These are phyloP conservation scores for Rhinolophus sinicus DNA, from an alignment of 2,113 vertebrate species.

Conservation along the genomic window DNA sequence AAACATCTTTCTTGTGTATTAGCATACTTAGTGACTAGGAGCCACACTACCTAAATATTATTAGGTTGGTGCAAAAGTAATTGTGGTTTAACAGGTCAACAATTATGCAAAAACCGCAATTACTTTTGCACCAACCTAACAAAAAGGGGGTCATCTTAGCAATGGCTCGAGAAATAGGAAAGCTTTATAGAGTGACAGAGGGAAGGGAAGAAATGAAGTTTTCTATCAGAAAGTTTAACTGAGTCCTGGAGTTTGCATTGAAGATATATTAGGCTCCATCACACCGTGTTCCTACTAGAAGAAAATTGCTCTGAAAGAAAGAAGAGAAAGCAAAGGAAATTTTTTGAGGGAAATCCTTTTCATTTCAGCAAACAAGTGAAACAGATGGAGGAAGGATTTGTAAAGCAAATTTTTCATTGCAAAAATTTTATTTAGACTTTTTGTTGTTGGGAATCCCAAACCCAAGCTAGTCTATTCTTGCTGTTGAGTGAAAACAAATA, in stretches of 20 bases:
- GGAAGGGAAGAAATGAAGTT: not conserved
- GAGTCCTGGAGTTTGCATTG: not conserved
- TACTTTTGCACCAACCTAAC: no score
- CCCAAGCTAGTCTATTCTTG: not conserved
- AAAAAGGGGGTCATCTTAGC: not conserved
- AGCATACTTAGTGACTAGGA: not conserved
- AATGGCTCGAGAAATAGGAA: constrained; percentile 1
- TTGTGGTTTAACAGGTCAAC: no score
- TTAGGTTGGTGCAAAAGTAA: no score
- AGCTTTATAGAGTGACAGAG: not conserved
- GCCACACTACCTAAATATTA: constrained; percentile 13
- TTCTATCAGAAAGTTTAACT: not conserved
- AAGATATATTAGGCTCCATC: not conserved
- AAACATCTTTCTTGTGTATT: not conserved
- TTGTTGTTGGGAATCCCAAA: constrained; percentile 30
- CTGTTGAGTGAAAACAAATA: not conserved
- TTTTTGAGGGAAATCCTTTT: constrained; percentile 39
- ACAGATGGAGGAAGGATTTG: constrained; percentile 28
- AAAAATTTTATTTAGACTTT: constrained; percentile 53
- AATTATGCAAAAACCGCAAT: no score
- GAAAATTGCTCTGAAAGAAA: constrained; percentile 41
- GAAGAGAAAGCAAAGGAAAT: constrained; percentile 20
- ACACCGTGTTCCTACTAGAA: not conserved
- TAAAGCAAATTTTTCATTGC: constrained; percentile 28
- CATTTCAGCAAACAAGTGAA: constrained; percentile 25